These are phyloP conservation scores for Dysdera silvatica DNA, from an alignment of 1,140 invertebrate genomes.

Conservation along the genomic window DNA sequence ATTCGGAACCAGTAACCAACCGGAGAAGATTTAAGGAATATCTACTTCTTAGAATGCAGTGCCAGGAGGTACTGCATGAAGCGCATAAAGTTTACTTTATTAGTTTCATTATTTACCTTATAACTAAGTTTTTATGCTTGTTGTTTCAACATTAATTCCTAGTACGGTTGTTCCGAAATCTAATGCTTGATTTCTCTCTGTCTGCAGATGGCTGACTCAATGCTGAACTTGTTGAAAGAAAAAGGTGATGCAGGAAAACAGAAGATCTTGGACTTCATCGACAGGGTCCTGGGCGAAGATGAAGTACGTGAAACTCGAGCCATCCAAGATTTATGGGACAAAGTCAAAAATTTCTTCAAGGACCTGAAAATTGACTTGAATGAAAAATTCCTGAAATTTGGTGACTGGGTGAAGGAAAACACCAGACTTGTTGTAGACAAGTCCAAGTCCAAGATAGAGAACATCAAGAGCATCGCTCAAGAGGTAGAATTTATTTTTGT, in stretches of 20 bases:
- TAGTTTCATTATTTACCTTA: too few relatives aligned
- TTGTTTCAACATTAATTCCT: too few relatives aligned
- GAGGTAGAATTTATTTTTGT: too few relatives aligned
- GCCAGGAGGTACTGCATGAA: too few relatives aligned
- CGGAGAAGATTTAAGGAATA: too few relatives aligned
- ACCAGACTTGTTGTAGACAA: conserved; percentile 7
- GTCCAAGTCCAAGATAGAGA: conserved; percentile 19
- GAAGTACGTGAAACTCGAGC: background rate
- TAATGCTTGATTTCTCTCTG: too few relatives aligned
- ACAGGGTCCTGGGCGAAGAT: background rate
- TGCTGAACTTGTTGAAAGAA: conserved; percentile 1
- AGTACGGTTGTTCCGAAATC: too few relatives aligned
- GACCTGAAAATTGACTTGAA: background rate
- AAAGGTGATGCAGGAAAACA: background rate
- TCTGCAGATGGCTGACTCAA: background rate
- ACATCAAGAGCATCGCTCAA: conserved; percentile 11
- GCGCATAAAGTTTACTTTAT: too few relatives aligned
- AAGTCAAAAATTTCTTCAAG: background rate
- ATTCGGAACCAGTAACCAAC: too few relatives aligned
- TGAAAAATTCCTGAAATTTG: background rate
- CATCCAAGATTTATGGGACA: conserved; percentile 10
- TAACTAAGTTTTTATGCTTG: too few relatives aligned
- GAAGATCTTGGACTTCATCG: conserved; percentile 1
- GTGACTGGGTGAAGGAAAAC: conserved; percentile 19
- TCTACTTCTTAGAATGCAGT: too few relatives aligned